Evolutionary conservation across 2,797 vertebrate species (phyloP), one percentile per base, ranked within the genome.

Genomic region (Xenopus petersii): DNA sequence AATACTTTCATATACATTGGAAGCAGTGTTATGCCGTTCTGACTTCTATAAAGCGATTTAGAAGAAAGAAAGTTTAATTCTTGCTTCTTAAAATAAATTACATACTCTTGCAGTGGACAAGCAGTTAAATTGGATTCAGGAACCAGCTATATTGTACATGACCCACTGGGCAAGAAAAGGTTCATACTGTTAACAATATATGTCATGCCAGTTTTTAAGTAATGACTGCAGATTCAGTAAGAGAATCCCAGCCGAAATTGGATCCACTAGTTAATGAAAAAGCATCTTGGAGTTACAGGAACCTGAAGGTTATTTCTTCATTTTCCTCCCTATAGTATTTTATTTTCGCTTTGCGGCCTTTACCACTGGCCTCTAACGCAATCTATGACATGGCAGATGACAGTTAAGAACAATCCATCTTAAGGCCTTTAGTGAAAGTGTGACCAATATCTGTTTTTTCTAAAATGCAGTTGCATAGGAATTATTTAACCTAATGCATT

Each of bases 151-250:
- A 74, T 66, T 61, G 71, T 67, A 79, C 64, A 55, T 74, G 77
- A 79, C 76, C 76, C 30, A 10, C 26, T 64, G 76, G 71, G 74
- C 71, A 79, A 54, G 26, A 66, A 74, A 74, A 79, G 77, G 77
- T 79, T 79, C 70, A 74, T 79, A 74, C 70, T 74, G 71, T 79
- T 79, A 74, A 74, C 71, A 79, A 74, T 79, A 74, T 70, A 79
- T 79, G 77, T 79, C 77, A 79, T 70, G 77, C 74, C 77, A 79
- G 60, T 73, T 78, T 65, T 70, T 78, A 78, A 74, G 71, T 79
- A 79, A 79, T 79, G 71, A 74, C 77, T 79, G 71, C 70, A 79
- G 71, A 79, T 70, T 79, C 77, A 74, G 77, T 79, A 74, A 79
- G 67, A 54, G 77, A 70, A 79, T 79, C 74, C 49, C 49, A 64